A percentile compares a stretch with the other conserved stretches of the same genome.
These are phyloP conservation scores for Clarias magur DNA, from an alignment of 2,113 vertebrate species.

Conservation along the genomic window DNA sequence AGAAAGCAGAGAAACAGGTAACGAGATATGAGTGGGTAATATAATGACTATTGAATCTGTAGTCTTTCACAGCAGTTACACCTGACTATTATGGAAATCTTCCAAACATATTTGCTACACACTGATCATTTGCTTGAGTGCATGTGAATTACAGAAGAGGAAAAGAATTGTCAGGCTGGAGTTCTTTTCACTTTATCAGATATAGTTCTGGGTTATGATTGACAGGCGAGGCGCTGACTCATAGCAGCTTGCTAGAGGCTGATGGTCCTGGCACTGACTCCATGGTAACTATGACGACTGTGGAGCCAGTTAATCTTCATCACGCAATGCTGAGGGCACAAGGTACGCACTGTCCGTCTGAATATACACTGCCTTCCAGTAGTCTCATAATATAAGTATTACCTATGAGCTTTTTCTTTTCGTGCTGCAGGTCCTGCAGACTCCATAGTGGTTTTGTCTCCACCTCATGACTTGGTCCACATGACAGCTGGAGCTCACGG, in stretches of 20 bases:
- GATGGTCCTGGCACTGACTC: constrained; percentile 78
- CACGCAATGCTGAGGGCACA: constrained; percentile 89
- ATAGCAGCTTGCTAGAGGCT: constrained; percentile 91
- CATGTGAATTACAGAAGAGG: constrained; percentile 11
- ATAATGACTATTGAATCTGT: neutral
- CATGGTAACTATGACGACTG: constrained; percentile 84
- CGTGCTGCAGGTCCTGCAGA: constrained; percentile 66
- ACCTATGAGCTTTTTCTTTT: neutral
- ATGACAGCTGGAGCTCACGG: constrained; percentile 77
- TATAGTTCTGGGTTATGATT: constrained; percentile 31
- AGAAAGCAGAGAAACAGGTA: constrained; percentile 71
- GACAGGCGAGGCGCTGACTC: constrained; percentile 85
- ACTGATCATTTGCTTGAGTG: constrained; percentile 3
- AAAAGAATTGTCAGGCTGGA: constrained; percentile 30
- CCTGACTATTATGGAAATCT: neutral
- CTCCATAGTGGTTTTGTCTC: constrained; percentile 76
- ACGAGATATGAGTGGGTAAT: constrained; percentile 15
- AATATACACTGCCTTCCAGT: neutral
- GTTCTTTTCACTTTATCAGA: constrained; percentile 31
- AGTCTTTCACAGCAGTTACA: constrained; percentile 8
- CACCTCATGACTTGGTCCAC: constrained; percentile 76
- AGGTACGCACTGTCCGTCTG: constrained; percentile 68
- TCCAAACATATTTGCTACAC: constrained; percentile 13
- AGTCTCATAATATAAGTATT: neutral
- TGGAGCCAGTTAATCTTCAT: constrained; percentile 87